Base-by-base conservation (phyloP, 2,113 vertebrate species). In the Amazona guildingii region DNA sequence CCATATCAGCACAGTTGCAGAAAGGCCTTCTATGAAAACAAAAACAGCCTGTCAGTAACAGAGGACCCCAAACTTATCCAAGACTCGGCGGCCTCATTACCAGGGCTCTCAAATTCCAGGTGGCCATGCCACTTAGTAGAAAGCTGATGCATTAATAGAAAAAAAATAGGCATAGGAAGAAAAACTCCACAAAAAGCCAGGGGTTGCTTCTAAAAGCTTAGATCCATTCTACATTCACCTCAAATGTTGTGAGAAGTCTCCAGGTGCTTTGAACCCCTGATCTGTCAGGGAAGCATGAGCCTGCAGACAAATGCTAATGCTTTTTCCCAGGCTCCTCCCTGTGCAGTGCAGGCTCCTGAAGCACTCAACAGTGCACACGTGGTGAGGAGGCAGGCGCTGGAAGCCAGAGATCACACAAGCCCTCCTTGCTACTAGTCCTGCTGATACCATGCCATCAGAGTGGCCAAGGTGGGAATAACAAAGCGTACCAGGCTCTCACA, bases 161-260 rank as follows among this genome's bases (percentile, higher is more conserved):
- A 94, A 94, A 46, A 14, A 59, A 81, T 0, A 0, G 8, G 13
- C 51, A 84, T 2, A 6, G 18, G 20, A 88, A 73, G 51, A 63
- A 91, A 81, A 92, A 54, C 7, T 37, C 18, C 55, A 24, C 21
- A 35, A 44, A 31, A 49, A 68, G n/a, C 11, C 28, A 68, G 29
- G 9, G 8, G 10, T 23, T 67, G 43, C 57, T 93, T 70, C 70
- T 62, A 48, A 91, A 87, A 64, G 48, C 52, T 69, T 17, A 76
- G 35, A 10, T 2, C 4, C 15, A 8, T 33, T 67, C 39, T 43
- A 51, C 1, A 0, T 3, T 7, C 29, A 52, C 27, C 5, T 75
- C 48, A 72, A 33, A 41, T 4, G 3, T 2, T 64, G 43, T 7
- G 18, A 67, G 66, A 75, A 55, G 44, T 11, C 33, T 46, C 46